phyloP scores from a whole-genome alignment of 1,140 invertebrate species.

The Scaptomyza graminum region DNA sequence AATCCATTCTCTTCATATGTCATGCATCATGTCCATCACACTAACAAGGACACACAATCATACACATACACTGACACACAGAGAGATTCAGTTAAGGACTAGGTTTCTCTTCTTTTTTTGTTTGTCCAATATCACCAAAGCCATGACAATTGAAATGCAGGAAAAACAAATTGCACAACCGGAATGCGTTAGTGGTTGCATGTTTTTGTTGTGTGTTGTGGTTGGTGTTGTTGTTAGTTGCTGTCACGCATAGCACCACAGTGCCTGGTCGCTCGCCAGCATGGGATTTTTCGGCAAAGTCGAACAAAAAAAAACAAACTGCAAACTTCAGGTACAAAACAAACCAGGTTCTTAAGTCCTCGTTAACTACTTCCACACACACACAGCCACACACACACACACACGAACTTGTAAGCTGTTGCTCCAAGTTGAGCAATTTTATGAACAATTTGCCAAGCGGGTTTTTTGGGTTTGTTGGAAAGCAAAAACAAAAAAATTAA shows the following conservation, averaged over 20 bases:
- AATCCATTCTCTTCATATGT: too few species aligned
- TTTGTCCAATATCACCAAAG: background rate
- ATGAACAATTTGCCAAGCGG: conserved; percentile 25
- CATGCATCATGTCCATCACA: background rate
- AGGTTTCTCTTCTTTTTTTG: too few species aligned
- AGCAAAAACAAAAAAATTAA: too few species aligned
- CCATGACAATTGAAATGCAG: conserved; percentile 42
- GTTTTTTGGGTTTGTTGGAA: conserved; percentile 6
- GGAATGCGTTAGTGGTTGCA: conserved; percentile 22
- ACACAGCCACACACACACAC: background rate
- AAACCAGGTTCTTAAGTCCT: conserved; percentile 20
- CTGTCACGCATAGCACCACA: background rate
- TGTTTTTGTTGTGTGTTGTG: background rate
- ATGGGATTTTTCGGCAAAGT: conserved; percentile 6
- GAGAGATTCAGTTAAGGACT: too few species aligned
- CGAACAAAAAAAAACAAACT: conserved; percentile 19
- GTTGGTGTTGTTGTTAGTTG: background rate
- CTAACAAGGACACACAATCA: background rate
- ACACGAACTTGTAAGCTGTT: background rate
- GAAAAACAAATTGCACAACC: conserved; percentile 37
- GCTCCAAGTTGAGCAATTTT: conserved; percentile 18
- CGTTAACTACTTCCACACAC: conserved; percentile 18
- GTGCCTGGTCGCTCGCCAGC: conserved; percentile 14
- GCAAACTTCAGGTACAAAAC: conserved; percentile 15
- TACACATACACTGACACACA: background rate